Percentiles rank a stretch among this genome's conserved stretches.
Conservation (phyloP, 92 coral and sea anemone species). For the Paragorgia papillata region DNA sequence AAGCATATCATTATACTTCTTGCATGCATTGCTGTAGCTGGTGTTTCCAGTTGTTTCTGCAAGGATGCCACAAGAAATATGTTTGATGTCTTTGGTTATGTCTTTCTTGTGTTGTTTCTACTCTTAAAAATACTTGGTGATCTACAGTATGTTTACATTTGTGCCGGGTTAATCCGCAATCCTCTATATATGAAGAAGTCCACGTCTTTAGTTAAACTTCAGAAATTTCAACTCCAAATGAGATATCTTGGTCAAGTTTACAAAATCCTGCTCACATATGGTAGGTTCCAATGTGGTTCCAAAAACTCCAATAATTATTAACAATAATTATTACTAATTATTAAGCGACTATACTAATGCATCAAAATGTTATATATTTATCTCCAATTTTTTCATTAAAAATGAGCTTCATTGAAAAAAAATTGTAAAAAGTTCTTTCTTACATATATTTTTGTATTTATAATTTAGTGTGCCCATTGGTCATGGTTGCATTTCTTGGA, state of each 20-base stretch:
- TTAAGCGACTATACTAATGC: too few species aligned
- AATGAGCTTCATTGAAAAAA: too few species aligned
- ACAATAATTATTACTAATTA: not conserved
- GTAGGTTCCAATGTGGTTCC: slow-evolving; percentile 58
- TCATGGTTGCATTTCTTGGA: slow-evolving; percentile 78
- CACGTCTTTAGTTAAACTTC: slow-evolving; percentile 58
- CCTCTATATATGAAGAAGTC: slow-evolving; percentile 81
- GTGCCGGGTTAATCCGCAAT: slow-evolving; percentile 80
- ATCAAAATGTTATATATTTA: too few species aligned
- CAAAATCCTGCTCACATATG: slow-evolving; percentile 68
- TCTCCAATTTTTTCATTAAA: too few species aligned
- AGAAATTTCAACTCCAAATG: slow-evolving; percentile 63
- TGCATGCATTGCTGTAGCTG: slow-evolving; percentile 46
- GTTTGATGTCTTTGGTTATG: slow-evolving; percentile 68
- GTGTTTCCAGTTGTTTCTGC: slow-evolving; percentile 65
- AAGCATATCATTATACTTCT: slow-evolving; percentile 56
- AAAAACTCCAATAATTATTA: too few species aligned
- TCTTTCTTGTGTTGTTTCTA: slow-evolving; percentile 62
- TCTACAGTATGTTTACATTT: slow-evolving; percentile 73
- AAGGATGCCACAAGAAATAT: slow-evolving; percentile 34
- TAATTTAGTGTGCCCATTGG: slow-evolving; percentile 72
- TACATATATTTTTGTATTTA: too few species aligned
- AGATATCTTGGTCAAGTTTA: slow-evolving; percentile 55
- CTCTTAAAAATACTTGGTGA: slow-evolving; percentile 80
- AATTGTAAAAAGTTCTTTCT: too few species aligned